Conservation (phyloP, 2,797 vertebrate species). For the Silurus aristotelis region DNA sequence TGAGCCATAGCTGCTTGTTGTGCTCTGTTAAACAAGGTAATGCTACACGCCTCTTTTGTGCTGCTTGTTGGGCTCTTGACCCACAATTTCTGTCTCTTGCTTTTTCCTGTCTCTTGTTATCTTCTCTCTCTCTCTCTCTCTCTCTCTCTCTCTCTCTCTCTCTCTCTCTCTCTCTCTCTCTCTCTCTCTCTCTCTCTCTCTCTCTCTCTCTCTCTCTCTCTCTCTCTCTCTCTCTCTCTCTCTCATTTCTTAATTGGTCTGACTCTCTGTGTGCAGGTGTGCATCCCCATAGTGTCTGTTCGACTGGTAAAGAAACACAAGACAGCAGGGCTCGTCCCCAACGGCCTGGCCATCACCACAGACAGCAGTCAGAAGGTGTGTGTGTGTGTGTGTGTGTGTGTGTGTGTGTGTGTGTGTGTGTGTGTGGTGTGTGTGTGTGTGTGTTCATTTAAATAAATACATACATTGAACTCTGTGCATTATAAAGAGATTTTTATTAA, state of each 20-base stretch:
- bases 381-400: constrained; percentile 19
- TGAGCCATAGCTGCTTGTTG: not conserved
- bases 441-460: not conserved
- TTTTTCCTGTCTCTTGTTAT: not conserved
- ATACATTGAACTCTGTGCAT: not conserved
- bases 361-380: constrained; percentile 72
- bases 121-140: not conserved
- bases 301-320: constrained; percentile 94
- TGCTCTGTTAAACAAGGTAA: constrained; percentile 22
- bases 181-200: not conserved
- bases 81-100: not conserved
- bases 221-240: not conserved
- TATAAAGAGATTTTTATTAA: not conserved
- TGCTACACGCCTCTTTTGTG: not conserved
- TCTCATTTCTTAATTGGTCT: not conserved
- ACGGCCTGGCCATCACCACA: constrained; percentile 92
- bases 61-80: not conserved
- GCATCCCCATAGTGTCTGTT: constrained; percentile 86
- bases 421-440: constrained; percentile 10
- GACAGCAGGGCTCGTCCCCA: constrained; percentile 90
- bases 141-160: not conserved
- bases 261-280: constrained; percentile 83
- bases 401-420: constrained; percentile 12
- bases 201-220: not conserved
- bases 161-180: not conserved